Evolutionary conservation across 2,113 vertebrate genomes (phyloP).

Genomic region (Daboia siamensis): DNA sequence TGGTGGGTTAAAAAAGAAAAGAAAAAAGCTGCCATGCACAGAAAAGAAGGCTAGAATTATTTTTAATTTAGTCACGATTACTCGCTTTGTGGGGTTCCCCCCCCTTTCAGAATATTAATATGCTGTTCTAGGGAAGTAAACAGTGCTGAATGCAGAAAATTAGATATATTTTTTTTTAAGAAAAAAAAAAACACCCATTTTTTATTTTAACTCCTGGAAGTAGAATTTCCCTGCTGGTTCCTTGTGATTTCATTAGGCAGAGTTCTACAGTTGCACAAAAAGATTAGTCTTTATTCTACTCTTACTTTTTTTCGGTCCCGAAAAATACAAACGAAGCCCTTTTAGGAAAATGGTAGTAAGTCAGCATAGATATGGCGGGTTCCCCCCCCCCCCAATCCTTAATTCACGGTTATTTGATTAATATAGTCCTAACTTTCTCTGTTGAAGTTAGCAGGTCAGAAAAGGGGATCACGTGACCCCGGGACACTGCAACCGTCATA

Average conservation of each 20-base stretch:
- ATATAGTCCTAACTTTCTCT: slow-evolving; percentile 4
- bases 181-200: not conserved
- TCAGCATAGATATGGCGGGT: slow-evolving; percentile 1
- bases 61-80: not conserved
- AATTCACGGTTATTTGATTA: slow-evolving; percentile 10
- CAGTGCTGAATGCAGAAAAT: not conserved
- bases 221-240: not conserved
- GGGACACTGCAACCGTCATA: too few relatives aligned
- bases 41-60: not conserved
- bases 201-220: not conserved
- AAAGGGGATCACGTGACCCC: too few relatives aligned
- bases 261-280: not conserved
- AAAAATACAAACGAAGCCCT: not conserved
- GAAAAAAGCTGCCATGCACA: slow-evolving; percentile 21
- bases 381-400: not conserved
- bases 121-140: not conserved
- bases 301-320: slow-evolving; percentile 33
- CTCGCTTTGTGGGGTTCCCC: not conserved
- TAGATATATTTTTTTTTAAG: not conserved
- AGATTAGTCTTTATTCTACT: not conserved
- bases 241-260: not conserved
- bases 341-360: slow-evolving; percentile 31
- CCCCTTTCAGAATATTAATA: not conserved
- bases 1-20: not conserved
- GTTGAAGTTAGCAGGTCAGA: not conserved